phyloP scores from a whole-genome alignment of 2,113 vertebrate genomes.

The Stegastes partitus region DNA sequence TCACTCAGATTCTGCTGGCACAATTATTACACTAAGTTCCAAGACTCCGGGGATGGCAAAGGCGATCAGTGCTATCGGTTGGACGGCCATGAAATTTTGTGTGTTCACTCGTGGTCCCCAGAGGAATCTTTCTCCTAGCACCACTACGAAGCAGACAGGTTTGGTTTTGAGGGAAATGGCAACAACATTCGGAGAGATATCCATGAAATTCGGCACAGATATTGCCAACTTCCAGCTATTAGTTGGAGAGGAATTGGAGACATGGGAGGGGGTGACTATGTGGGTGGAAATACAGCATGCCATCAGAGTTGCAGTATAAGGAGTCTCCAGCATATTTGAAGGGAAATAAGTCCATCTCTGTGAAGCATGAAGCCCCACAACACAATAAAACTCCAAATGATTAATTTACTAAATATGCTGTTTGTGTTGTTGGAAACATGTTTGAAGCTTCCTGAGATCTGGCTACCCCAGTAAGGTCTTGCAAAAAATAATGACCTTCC shows the following conservation, averaged over 20 bases:
- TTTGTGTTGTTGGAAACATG: neutral
- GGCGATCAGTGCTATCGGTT: neutral
- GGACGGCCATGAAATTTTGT: neutral
- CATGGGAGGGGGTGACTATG: neutral
- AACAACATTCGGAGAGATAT: neutral
- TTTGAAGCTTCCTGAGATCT: too few relatives aligned
- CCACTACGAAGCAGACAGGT: neutral
- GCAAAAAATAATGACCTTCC: too few relatives aligned
- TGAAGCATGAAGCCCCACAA: neutral
- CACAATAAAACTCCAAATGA: neutral
- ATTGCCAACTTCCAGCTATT: neutral
- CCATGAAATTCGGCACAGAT: neutral
- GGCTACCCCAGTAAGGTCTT: too few relatives aligned
- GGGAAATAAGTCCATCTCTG: neutral
- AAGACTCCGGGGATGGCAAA: neutral
- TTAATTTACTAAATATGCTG: neutral
- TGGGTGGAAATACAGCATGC: neutral
- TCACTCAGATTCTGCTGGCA: conserved; percentile 19
- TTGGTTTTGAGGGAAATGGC: neutral
- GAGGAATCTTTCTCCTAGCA: neutral
- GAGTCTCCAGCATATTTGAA: neutral
- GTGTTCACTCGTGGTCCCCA: neutral
- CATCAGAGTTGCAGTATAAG: neutral
- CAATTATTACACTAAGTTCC: neutral
- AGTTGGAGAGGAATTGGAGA: neutral